A percentile compares a stretch with the other conserved stretches of the same genome.
Conservation (phyloP, 2,797 vertebrate genomes). For the Acipenser transmontanus region DNA sequence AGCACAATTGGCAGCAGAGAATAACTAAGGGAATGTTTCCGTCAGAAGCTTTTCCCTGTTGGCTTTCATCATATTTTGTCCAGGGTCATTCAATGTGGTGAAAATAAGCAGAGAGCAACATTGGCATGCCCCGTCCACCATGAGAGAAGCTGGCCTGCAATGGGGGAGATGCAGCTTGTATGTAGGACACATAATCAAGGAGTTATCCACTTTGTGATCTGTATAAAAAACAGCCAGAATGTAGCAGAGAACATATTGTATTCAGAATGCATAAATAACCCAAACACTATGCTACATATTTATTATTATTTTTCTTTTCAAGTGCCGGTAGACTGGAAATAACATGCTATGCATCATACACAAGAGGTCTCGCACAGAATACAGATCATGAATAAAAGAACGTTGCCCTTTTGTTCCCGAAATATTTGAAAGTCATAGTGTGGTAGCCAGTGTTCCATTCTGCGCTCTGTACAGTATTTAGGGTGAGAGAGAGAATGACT, state of each 20-base stretch:
- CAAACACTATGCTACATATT: background rate
- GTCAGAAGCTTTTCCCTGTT: no score
- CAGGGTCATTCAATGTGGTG: no score
- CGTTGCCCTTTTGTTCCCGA: background rate
- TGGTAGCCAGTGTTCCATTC: background rate
- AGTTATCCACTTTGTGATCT: no score
- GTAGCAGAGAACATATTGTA: background rate
- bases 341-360: background rate
- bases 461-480: background rate
- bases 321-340: background rate
- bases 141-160: no score
- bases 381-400: background rate
- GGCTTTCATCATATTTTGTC: no score
- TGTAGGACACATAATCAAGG: no score
- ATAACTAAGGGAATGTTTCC: no score
- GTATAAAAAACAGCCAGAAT: no score
- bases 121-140: no score
- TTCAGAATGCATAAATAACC: background rate
- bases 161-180: no score
- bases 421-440: background rate
- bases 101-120: no score
- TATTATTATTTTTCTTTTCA: background rate
- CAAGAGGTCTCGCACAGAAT: background rate
- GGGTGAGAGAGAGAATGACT: background rate
- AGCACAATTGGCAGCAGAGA: background rate